These are phyloP conservation scores for Parnassius orleans DNA, from an alignment of 2,888 invertebrate genomes.

Conservation along the genomic window DNA sequence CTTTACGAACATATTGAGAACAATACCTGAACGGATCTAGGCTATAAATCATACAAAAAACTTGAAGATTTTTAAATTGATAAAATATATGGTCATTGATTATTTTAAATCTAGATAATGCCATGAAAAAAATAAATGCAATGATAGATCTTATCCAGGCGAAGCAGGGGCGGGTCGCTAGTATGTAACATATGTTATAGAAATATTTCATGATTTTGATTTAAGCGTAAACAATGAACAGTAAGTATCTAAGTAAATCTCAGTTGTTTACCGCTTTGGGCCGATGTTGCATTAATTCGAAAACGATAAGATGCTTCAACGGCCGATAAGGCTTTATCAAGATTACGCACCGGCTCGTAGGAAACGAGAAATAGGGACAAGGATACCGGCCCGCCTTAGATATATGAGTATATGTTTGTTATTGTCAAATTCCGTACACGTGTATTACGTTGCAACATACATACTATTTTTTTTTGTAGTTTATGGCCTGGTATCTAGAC, in stretches of 20 bases:
- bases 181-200: too few relatives aligned
- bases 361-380: conserved; percentile 77
- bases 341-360: conserved; percentile 66
- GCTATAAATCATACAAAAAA: too few relatives aligned
- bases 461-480: conserved; percentile 32
- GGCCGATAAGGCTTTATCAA: conserved; percentile 63
- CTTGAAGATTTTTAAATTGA: too few relatives aligned
- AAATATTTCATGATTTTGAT: neutral
- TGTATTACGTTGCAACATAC: conserved; percentile 63
- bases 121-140: too few relatives aligned
- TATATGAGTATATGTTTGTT: conserved; percentile 60
- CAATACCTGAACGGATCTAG: too few relatives aligned
- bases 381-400: conserved; percentile 57
- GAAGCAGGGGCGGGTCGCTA: too few relatives aligned
- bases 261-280: conserved; percentile 47
- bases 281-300: conserved; percentile 62
- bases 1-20: too few relatives aligned
- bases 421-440: conserved; percentile 66
- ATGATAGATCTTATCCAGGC: too few relatives aligned
- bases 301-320: conserved; percentile 63
- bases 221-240: neutral
- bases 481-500: too few relatives aligned
- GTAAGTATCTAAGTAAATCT: conserved; percentile 34
- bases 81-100: too few relatives aligned
- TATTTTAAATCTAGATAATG: too few relatives aligned